phyloP scores from a whole-genome alignment of 1,140 invertebrate species.

The Fopius arisanus region DNA sequence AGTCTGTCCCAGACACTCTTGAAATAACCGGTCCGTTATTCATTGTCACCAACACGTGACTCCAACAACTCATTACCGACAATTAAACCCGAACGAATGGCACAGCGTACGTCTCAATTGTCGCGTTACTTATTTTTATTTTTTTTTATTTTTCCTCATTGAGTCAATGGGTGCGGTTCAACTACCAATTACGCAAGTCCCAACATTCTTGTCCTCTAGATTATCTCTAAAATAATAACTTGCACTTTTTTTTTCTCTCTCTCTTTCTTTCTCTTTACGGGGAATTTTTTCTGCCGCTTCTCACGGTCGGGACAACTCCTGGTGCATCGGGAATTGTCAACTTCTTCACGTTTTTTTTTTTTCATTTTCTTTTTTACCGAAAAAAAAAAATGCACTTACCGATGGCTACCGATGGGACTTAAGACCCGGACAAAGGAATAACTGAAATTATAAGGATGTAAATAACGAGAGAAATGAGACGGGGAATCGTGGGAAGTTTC shows the following conservation, averaged over 20 bases:
- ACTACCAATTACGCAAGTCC: not conserved
- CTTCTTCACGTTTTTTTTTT: not conserved
- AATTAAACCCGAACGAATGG: constrained; percentile 49
- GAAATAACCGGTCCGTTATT: constrained; percentile 43
- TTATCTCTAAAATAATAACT: not conserved
- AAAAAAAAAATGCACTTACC: too few relatives aligned
- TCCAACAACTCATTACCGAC: constrained; percentile 43
- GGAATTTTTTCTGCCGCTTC: not conserved
- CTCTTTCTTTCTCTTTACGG: not conserved
- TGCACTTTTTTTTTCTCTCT: not conserved
- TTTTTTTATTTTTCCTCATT: not conserved
- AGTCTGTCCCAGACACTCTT: constrained; percentile 21
- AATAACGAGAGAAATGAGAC: too few relatives aligned
- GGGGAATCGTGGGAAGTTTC: too few relatives aligned
- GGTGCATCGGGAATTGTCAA: too few relatives aligned
- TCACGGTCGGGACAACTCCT: not conserved
- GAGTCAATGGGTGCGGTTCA: not conserved
- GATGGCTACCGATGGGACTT: too few relatives aligned
- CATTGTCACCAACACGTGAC: constrained; percentile 40
- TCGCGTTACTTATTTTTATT: constrained; percentile 6
- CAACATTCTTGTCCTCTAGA: not conserved
- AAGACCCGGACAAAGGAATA: too few relatives aligned
- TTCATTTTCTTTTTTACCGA: too few relatives aligned
- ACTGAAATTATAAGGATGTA: too few relatives aligned
- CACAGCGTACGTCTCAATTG: constrained; percentile 46